These are phyloP conservation scores for Himalopsyche phryganea DNA, from an alignment of 1,140 invertebrate species.

Conservation along the genomic window DNA sequence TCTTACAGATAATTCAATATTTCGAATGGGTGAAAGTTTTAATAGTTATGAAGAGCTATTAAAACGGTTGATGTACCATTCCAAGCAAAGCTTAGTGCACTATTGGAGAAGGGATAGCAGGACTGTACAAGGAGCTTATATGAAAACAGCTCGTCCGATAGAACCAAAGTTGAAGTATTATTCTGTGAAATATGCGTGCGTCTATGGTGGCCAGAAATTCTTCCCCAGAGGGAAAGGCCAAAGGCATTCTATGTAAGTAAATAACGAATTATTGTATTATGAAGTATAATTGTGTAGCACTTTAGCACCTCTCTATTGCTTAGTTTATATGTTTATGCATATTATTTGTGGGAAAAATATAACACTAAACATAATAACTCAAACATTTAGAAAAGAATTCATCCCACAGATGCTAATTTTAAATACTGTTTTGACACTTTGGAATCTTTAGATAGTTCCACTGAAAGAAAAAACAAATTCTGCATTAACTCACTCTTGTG, in stretches of 20 bases:
- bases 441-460: too few species aligned
- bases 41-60: constrained; percentile 47
- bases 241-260: constrained; percentile 32
- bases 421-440: too few species aligned
- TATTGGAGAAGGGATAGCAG: constrained; percentile 50
- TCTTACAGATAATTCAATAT: constrained; percentile 22
- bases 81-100: constrained; percentile 45
- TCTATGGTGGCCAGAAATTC: constrained; percentile 50
- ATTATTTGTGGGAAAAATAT: too few species aligned
- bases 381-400: too few species aligned
- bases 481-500: too few species aligned
- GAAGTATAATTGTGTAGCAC: too few species aligned
- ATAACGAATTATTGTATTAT: neutral
- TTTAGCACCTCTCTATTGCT: too few species aligned
- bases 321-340: too few species aligned
- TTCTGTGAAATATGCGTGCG: constrained; percentile 50
- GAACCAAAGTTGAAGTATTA: constrained; percentile 47
- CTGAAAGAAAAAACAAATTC: too few species aligned
- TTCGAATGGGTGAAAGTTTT: constrained; percentile 44
- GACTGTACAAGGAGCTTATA: constrained; percentile 48
- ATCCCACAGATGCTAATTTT: too few species aligned
- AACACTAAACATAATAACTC: too few species aligned
- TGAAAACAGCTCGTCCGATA: constrained; percentile 50
- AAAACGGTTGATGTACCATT: constrained; percentile 40
- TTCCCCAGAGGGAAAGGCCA: constrained; percentile 45